Base-by-base conservation (phyloP, 2,888 invertebrate species). In the Busseola fusca region DNA sequence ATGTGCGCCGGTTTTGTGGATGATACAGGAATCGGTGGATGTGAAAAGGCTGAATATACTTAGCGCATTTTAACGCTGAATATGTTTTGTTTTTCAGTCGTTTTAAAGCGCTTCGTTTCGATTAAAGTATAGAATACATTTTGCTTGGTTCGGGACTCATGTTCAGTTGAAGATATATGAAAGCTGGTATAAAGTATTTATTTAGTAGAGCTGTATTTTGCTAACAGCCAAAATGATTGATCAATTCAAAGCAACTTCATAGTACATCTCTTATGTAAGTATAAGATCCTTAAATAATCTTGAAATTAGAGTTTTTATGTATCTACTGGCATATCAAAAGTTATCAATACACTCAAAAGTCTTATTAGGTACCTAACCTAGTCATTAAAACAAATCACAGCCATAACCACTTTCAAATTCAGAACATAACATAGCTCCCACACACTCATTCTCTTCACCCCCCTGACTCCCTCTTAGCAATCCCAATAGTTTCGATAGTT, bases 401-500 rank as follows among this genome's bases (percentile, higher is more conserved):
- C 40, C n/a, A 9, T 54, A 60, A 72, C 42, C 48, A 65, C 30
- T 74, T 79, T 66, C 50, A 69, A 82, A 84, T 77, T 71, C 72
- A 72, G 75, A 82, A 75, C 73, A 77, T 52, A 40, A 64, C 68
- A 73, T 50, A 57, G 48, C n/a, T 52, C 68, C 69, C 40, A 30
- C 40, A 40, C 16, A 48, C 68, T 48, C 70, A 54, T 71, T 79
- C 66, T 60, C 42, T 57, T 64, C 42, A 56, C 66, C 74, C 72
- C 71, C 77, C 54, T 37, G 27, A 37, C 69, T 42, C 42, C 69
- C 65, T 76, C 71, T 74, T 73, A 74, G 81, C 80, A 84, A 82
- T 87, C 75, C 72, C 81, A 75, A 84, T 87, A 86, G 85, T 88
- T 87, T 81, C 86, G 80, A 87, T 86, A 84, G 85, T 81, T 85